These are phyloP conservation scores for Hypomecis punctinalis DNA, from an alignment of 2,888 invertebrate genomes.

Conservation along the genomic window DNA sequence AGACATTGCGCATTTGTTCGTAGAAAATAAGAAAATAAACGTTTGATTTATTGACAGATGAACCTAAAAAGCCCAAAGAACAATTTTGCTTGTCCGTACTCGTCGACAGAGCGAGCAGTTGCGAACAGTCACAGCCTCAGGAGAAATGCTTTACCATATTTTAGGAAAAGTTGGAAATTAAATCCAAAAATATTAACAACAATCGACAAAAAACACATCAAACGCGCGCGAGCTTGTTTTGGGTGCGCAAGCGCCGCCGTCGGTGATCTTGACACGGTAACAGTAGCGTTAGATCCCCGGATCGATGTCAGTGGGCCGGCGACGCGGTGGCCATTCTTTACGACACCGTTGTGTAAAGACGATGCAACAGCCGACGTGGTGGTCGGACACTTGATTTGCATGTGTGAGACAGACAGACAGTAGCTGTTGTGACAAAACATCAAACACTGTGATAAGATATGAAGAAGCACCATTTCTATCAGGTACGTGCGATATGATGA, in stretches of 20 bases:
- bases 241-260: conserved; percentile 50
- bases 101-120: too few relatives aligned
- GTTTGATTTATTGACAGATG: too few relatives aligned
- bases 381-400: conserved; percentile 19
- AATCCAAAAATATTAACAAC: neutral
- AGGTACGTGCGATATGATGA: neutral
- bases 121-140: too few relatives aligned
- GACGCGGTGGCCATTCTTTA: conserved; percentile 56
- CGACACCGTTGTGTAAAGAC: conserved; percentile 52
- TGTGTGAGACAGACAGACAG: conserved; percentile 15
- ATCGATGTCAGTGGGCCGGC: conserved; percentile 63
- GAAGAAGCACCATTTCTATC: neutral
- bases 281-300: conserved; percentile 46
- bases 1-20: neutral
- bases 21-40: too few relatives aligned
- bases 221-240: conserved; percentile 36
- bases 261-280: conserved; percentile 64
- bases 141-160: too few relatives aligned
- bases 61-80: too few relatives aligned
- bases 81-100: too few relatives aligned
- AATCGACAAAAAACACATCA: conserved; percentile 1
- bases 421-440: conserved; percentile 2
- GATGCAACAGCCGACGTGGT: conserved; percentile 39
- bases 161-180: neutral
- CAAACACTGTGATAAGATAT: neutral